These are phyloP conservation scores for Ceyx margarethae DNA, from an alignment of 2,113 vertebrate species.

Conservation along the genomic window DNA sequence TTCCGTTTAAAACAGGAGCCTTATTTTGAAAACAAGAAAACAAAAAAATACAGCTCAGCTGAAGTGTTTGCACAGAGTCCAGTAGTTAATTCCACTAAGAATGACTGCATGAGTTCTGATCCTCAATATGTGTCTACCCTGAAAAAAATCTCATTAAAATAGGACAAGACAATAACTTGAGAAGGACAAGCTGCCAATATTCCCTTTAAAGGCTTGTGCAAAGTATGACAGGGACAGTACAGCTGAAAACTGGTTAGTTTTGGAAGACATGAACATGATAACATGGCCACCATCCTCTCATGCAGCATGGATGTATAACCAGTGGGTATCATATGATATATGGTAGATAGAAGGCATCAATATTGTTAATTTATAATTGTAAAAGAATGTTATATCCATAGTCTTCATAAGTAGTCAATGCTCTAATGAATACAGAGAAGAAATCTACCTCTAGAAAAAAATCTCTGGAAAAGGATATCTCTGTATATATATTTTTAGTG, in stretches of 20 bases:
- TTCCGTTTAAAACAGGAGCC: neutral
- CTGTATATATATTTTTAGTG: neutral
- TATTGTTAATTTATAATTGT: neutral
- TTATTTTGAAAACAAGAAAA: neutral
- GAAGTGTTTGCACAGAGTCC: neutral
- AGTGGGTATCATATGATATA: neutral
- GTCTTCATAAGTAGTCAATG: neutral
- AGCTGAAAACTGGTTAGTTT: neutral
- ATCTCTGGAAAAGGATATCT: neutral
- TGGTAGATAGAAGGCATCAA: neutral
- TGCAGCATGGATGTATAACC: accelerated
- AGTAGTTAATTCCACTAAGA: neutral
- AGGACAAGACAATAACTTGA: neutral
- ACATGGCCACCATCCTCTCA: neutral
- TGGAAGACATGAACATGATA: neutral
- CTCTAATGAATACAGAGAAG: neutral
- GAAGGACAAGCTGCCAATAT: neutral
- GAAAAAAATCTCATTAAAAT: neutral
- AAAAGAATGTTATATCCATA: neutral
- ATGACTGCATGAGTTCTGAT: neutral
- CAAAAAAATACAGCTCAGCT: neutral
- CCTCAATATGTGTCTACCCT: neutral
- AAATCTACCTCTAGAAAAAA: neutral
- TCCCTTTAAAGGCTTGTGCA: neutral
- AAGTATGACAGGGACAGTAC: neutral